A percentile compares a stretch with the other conserved stretches of the same genome.
Conservation (phyloP, 2,113 vertebrate species). For the Azemiops feae region DNA sequence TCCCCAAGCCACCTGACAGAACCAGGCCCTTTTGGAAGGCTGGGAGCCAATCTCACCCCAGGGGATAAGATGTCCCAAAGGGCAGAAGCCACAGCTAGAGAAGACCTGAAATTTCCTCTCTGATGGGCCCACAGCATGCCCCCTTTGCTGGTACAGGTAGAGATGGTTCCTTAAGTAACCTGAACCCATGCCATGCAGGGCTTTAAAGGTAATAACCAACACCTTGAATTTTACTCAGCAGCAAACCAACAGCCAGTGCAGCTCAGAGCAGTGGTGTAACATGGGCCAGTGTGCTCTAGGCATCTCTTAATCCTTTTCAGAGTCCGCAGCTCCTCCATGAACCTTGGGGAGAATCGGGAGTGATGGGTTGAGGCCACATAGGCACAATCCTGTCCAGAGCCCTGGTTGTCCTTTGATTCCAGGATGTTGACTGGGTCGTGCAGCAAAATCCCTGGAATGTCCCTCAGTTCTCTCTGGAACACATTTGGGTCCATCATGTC, state of each 20-base stretch:
- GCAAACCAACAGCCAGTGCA: not conserved
- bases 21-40: not conserved
- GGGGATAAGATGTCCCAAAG: not conserved
- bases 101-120: not conserved
- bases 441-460: not conserved
- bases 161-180: not conserved
- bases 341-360: not conserved
- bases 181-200: not conserved
- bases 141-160: not conserved
- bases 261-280: not conserved
- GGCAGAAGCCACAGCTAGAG: not conserved
- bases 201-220: not conserved
- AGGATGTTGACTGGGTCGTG: not conserved
- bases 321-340: not conserved
- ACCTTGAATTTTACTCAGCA: not conserved
- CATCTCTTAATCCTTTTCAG: not conserved
- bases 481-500: not conserved
- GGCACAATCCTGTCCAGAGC: not conserved
- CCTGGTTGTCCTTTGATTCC: not conserved
- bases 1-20: not conserved
- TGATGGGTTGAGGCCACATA: not conserved
- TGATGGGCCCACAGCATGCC: not conserved
- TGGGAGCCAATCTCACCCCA: not conserved
- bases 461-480: not conserved
- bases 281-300: not conserved